phyloP scores from a whole-genome alignment of 2,888 invertebrate species.

The Heliconius hortense region DNA sequence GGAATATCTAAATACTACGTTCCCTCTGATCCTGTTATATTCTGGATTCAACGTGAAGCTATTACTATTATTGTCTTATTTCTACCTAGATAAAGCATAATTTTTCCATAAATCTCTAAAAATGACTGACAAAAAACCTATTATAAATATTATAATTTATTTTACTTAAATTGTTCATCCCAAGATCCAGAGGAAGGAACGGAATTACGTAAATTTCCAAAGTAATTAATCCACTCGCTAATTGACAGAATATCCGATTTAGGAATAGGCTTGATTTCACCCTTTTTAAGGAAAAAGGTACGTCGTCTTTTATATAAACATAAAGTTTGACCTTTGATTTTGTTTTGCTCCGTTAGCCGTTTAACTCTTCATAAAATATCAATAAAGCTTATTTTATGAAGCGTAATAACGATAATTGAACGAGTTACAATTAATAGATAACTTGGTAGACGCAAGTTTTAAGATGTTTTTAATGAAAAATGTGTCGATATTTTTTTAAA shows the following conservation, averaged over 20 bases:
- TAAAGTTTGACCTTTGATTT: slow-evolving; percentile 22
- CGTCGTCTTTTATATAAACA: slow-evolving; percentile 16
- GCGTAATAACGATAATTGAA: slow-evolving; percentile 16
- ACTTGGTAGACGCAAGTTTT: neutral
- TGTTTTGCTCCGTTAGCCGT: slow-evolving; percentile 22
- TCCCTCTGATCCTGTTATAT: neutral
- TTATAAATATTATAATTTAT: slow-evolving; percentile 38
- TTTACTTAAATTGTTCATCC: slow-evolving; percentile 35
- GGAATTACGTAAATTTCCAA: slow-evolving; percentile 43
- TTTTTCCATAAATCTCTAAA: neutral
- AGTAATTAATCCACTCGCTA: slow-evolving; percentile 50
- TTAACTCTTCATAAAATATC: slow-evolving; percentile 21
- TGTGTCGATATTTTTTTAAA: neutral
- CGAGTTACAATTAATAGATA: slow-evolving; percentile 14
- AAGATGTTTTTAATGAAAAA: neutral
- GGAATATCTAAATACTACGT: neutral
- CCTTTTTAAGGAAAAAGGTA: slow-evolving; percentile 33
- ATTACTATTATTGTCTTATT: neutral
- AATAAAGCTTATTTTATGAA: slow-evolving; percentile 22
- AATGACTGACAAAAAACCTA: slow-evolving; percentile 9
- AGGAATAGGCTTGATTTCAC: slow-evolving; percentile 45
- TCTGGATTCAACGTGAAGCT: neutral
- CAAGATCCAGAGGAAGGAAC: slow-evolving; percentile 29
- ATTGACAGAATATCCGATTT: slow-evolving; percentile 51
- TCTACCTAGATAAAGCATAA: neutral